These are phyloP conservation scores for Mactromeris polynyma DNA, from an alignment of 2,888 invertebrate genomes.

Conservation along the genomic window DNA sequence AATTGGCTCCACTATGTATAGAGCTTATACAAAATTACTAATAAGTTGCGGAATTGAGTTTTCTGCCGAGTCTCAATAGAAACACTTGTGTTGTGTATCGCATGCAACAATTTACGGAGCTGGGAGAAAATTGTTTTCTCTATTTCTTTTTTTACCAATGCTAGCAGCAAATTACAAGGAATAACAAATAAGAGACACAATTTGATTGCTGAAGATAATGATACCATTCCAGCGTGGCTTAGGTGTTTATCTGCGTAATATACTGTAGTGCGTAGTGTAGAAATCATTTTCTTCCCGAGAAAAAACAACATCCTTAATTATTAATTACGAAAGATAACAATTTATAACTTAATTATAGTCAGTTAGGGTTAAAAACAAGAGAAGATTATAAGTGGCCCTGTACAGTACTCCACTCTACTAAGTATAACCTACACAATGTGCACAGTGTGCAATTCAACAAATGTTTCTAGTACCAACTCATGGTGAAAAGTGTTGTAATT, in stretches of 20 bases:
- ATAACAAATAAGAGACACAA: slow-evolving; percentile 48
- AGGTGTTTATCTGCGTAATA: slow-evolving; percentile 5
- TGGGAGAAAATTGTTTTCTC: slow-evolving; percentile 13
- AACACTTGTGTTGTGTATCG: slow-evolving; percentile 13
- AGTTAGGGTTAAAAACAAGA: too few species aligned
- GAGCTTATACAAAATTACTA: slow-evolving; percentile 61
- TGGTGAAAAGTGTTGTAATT: too few species aligned
- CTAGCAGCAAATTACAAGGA: slow-evolving; percentile 27
- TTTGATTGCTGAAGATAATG: slow-evolving; percentile 39
- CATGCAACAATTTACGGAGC: slow-evolving; percentile 26
- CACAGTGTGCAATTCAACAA: too few species aligned
- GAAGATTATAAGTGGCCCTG: too few species aligned
- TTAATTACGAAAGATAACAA: too few species aligned
- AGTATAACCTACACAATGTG: too few species aligned
- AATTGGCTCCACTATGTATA: slow-evolving; percentile 66
- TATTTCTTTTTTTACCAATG: neutral
- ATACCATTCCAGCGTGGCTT: neutral
- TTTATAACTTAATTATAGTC: too few species aligned
- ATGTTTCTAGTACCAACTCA: too few species aligned
- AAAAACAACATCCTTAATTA: neutral
- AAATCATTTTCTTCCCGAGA: neutral
- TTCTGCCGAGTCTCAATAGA: slow-evolving; percentile 17
- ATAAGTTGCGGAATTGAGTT: slow-evolving; percentile 46
- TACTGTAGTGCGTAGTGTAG: neutral
- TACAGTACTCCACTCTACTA: too few species aligned